Conservation (phyloP, 2,888 invertebrate species). For the Amphiduros pacificus region DNA sequence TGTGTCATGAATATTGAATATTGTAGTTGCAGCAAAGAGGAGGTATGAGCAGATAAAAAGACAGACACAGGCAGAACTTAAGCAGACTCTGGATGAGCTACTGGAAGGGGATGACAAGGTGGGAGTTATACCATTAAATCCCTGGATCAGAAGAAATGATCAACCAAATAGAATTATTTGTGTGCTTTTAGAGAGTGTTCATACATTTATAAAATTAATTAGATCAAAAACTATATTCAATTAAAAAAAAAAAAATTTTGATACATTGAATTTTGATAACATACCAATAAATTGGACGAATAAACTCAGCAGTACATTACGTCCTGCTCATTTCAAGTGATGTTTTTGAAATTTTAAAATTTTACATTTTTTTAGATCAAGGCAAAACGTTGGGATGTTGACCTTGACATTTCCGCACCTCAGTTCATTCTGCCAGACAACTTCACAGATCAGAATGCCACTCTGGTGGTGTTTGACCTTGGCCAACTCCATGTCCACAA, state of each 20-base stretch:
- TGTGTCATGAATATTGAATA: neutral
- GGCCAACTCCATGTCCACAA: constrained; percentile 74
- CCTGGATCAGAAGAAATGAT: too few species aligned
- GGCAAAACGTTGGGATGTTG: constrained; percentile 73
- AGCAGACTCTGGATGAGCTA: constrained; percentile 73
- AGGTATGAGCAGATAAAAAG: constrained; percentile 67
- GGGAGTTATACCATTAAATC: too few species aligned
- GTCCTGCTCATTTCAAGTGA: too few species aligned
- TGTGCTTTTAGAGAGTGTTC: too few species aligned
- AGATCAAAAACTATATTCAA: too few species aligned
- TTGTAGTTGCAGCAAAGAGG: constrained; percentile 31
- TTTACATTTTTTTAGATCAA: constrained; percentile 34
- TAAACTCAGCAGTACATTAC: too few species aligned
- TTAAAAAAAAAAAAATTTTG: too few species aligned
- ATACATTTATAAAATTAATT: too few species aligned
- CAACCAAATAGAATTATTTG: too few species aligned
- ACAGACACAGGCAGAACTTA: constrained; percentile 73
- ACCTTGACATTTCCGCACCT: constrained; percentile 90
- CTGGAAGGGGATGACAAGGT: constrained; percentile 54
- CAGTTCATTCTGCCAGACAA: constrained; percentile 85
- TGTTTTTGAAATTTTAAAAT: too few species aligned
- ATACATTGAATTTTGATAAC: too few species aligned
- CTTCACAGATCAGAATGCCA: constrained; percentile 53
- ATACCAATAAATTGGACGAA: too few species aligned
- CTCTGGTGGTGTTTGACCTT: constrained; percentile 79